Conservation (phyloP, 2,888 invertebrate genomes). For the Nomada goodeniana region DNA sequence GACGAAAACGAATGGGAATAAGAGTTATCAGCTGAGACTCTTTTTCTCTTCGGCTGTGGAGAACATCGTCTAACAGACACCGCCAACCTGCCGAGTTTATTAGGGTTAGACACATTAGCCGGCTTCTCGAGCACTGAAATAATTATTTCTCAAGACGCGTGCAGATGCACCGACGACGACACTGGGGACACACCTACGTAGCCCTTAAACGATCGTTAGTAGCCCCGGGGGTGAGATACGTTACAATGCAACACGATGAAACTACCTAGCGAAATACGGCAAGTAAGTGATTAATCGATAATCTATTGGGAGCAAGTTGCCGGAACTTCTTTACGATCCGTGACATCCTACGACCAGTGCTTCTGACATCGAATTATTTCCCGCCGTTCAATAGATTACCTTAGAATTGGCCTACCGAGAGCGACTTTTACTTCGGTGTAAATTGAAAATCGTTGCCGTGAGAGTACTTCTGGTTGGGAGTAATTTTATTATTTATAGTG, state of each 20-base stretch:
- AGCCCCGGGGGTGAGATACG: conserved; percentile 58
- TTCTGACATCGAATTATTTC: conserved; percentile 34
- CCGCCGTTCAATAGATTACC: background rate
- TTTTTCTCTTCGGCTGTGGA: background rate
- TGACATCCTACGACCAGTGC: background rate
- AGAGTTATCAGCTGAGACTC: background rate
- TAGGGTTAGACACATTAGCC: conserved; percentile 10
- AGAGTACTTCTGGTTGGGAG: background rate
- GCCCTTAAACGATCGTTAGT: conserved; percentile 66
- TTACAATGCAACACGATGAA: conserved; percentile 54
- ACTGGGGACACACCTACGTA: conserved; percentile 42
- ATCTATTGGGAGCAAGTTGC: conserved; percentile 57
- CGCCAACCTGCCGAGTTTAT: conserved; percentile 5
- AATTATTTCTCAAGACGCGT: conserved; percentile 55
- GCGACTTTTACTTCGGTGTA: no score
- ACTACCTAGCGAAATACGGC: conserved; percentile 60
- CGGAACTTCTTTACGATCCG: conserved; percentile 53
- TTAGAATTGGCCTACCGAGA: no score
- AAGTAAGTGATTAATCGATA: conserved; percentile 70
- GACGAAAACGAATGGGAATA: no score
- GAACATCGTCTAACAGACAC: no score
- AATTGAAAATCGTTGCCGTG: no score
- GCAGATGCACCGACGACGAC: conserved; percentile 18
- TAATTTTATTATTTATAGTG: no score
- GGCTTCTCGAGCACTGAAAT: conserved; percentile 39